Conservation (phyloP, 2,797 vertebrate genomes). For the Steatocranus sp. region DNA sequence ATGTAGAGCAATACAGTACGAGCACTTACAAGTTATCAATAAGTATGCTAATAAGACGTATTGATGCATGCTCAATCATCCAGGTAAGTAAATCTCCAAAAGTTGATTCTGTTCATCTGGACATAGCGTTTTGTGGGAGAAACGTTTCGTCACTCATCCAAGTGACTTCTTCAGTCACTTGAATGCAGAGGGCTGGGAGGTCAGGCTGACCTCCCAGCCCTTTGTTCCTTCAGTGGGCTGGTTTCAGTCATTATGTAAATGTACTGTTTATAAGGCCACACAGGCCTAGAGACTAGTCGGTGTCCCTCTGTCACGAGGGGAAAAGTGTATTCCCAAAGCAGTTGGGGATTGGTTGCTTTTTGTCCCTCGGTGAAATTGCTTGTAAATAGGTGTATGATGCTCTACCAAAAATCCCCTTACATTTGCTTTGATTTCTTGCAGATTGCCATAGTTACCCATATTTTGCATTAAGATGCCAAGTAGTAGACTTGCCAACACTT, state of each 20-base stretch:
- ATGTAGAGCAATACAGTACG: background rate
- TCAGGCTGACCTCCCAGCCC: background rate
- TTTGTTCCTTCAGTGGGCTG: background rate
- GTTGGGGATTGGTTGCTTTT: background rate
- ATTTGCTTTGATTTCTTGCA: background rate
- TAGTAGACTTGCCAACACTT: background rate
- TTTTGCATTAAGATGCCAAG: background rate
- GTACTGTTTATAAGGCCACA: background rate
- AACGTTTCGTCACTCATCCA: background rate
- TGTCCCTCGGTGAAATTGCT: background rate
- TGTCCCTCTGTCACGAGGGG: background rate
- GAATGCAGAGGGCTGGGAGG: background rate
- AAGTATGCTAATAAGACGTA: background rate
- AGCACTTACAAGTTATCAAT: background rate
- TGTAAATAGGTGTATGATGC: background rate
- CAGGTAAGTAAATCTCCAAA: background rate
- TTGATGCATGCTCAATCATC: background rate
- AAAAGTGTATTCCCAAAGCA: background rate
- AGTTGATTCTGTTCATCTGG: background rate
- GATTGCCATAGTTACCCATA: background rate
- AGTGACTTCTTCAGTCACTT: background rate
- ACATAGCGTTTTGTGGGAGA: background rate
- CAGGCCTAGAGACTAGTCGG: background rate
- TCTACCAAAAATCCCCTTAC: background rate
- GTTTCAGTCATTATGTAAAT: background rate